Percentiles rank a stretch among this genome's conserved stretches.
Conservation (phyloP, 1,140 invertebrate genomes). For the Drosophila lowei region DNA sequence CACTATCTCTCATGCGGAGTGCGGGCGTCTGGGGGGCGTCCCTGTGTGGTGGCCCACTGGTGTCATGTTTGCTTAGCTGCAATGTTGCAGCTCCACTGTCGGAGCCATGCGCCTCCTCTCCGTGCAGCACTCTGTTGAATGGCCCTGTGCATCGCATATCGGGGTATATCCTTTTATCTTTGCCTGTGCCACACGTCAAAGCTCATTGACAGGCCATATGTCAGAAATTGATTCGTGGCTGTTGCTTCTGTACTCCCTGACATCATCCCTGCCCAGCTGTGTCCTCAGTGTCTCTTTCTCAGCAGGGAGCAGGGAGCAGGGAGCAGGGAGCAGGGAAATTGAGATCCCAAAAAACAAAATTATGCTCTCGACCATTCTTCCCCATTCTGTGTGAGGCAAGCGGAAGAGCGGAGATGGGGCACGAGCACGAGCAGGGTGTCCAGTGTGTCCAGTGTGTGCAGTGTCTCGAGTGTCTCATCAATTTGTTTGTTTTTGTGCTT, state of each 20-base stretch:
- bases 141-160: neutral
- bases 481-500: constrained; percentile 31
- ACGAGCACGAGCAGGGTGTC: too few species aligned
- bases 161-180: constrained; percentile 41
- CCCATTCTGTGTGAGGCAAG: too few species aligned
- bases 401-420: too few species aligned
- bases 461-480: constrained; percentile 40
- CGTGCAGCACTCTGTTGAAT: constrained; percentile 28
- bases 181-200: constrained; percentile 41
- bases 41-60: constrained; percentile 19
- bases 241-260: constrained; percentile 1
- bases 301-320: constrained; percentile 7
- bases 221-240: constrained; percentile 54
- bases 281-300: neutral
- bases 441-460: constrained; percentile 4
- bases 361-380: constrained; percentile 15
- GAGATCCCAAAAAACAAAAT: constrained; percentile 45
- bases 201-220: constrained; percentile 55
- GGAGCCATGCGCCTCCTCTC: neutral
- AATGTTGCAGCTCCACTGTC: neutral
- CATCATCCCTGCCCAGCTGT: neutral
- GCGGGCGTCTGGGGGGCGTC: neutral
- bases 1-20: neutral
- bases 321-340: constrained; percentile 23
- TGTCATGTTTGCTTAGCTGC: constrained; percentile 41